phyloP scores from a whole-genome alignment of 1,140 invertebrate genomes.

The Hyles vespertilio region DNA sequence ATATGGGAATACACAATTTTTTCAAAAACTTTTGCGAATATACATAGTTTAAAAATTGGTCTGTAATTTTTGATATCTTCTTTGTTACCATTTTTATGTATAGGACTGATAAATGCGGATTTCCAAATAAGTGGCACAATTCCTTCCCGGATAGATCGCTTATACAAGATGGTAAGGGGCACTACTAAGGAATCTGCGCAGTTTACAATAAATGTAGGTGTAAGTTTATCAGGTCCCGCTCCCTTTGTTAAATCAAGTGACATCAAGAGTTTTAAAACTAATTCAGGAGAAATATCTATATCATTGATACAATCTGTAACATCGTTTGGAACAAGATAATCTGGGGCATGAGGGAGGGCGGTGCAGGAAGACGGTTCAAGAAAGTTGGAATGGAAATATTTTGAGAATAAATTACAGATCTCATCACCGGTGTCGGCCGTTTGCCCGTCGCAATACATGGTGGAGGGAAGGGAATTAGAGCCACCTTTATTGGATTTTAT shows the following conservation, averaged over 20 bases:
- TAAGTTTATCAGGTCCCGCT: constrained; percentile 20
- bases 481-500: constrained; percentile 14
- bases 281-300: not conserved
- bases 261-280: constrained; percentile 3
- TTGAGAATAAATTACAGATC: constrained; percentile 5
- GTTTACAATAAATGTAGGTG: constrained; percentile 22
- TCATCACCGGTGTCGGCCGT: constrained; percentile 13
- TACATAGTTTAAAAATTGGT: constrained; percentile 1
- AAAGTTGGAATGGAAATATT: constrained; percentile 15
- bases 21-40: constrained; percentile 31
- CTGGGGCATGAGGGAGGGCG: not conserved
- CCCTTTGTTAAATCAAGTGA: constrained; percentile 8
- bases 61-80: not conserved
- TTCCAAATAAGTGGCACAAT: constrained; percentile 29
- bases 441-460: constrained; percentile 10
- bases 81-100: constrained; percentile 26
- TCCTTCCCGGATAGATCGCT: constrained; percentile 19
- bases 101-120: constrained; percentile 26
- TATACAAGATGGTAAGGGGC: constrained; percentile 23
- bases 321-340: not conserved
- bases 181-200: constrained; percentile 22
- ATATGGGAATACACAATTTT: constrained; percentile 10
- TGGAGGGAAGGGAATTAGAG: constrained; percentile 10
- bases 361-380: not conserved
- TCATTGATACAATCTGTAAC: not conserved